These are phyloP conservation scores for Aphodius sticticus DNA, from an alignment of 2,888 invertebrate species.

Conservation along the genomic window DNA sequence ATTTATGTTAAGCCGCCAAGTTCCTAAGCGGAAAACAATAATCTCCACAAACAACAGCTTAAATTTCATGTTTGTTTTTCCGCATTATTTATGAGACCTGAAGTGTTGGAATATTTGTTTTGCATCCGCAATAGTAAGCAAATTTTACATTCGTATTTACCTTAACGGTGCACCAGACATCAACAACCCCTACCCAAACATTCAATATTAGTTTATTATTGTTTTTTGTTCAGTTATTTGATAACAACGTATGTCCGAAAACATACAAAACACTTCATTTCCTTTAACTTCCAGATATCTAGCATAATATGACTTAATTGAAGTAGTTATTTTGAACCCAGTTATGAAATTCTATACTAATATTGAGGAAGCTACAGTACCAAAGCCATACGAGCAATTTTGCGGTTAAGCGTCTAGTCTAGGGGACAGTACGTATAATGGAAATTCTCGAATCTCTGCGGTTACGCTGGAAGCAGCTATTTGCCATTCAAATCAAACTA, in stretches of 20 bases:
- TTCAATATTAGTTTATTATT: not conserved
- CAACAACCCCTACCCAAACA: not conserved
- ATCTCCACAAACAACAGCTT: not conserved
- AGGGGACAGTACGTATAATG: too few relatives aligned
- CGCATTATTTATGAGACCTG: not conserved
- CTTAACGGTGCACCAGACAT: not conserved
- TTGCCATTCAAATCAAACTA: not conserved
- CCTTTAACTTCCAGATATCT: too few relatives aligned
- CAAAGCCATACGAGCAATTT: too few relatives aligned
- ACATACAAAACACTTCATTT: too few relatives aligned
- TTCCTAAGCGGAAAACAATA: constrained; percentile 4
- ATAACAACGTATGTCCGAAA: too few relatives aligned
- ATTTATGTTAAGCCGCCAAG: not conserved
- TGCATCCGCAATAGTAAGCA: not conserved
- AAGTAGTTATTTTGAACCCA: too few relatives aligned
- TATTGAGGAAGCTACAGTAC: too few relatives aligned
- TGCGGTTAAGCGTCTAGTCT: too few relatives aligned
- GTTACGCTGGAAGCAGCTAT: not conserved
- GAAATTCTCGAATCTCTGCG: not conserved
- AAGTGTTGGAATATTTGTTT: not conserved
- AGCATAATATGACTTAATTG: too few relatives aligned
- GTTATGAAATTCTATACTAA: too few relatives aligned
- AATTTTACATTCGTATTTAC: not conserved
- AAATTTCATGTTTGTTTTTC: not conserved
- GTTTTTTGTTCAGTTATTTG: not conserved